phyloP scores from a whole-genome alignment of 2,113 vertebrate species.

The Pandion haliaetus region DNA sequence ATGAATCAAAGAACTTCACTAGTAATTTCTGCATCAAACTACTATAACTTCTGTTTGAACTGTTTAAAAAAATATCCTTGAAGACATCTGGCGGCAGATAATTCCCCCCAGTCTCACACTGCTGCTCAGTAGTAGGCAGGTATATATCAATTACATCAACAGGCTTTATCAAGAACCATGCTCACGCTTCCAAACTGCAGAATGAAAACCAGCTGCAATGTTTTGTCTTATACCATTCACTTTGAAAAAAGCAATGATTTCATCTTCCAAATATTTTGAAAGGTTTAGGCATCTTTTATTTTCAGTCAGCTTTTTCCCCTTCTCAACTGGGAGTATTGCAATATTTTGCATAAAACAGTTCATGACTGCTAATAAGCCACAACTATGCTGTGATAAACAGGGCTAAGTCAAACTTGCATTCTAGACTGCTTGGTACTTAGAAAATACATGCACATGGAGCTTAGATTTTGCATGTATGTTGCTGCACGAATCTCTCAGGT shows the following conservation, averaged over 20 bases:
- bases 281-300: not conserved
- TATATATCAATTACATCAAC: not conserved
- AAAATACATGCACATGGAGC: accelerated
- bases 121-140: not conserved
- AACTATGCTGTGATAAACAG: not conserved
- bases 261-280: not conserved
- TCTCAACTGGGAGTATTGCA: not conserved
- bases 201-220: not conserved
- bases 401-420: not conserved
- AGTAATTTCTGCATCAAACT: not conserved
- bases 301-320: not conserved
- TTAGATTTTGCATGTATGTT: not conserved
- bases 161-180: not conserved
- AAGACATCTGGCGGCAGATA: not conserved
- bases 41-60: not conserved
- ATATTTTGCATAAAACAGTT: not conserved
- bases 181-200: not conserved
- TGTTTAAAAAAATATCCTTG: not conserved
- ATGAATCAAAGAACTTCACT: not conserved
- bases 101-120: not conserved
- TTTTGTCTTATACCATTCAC: not conserved
- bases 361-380: not conserved
- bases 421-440: not conserved
- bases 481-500: not conserved
- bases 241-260: not conserved